Conservation (phyloP, 2,888 invertebrate genomes). For the Andricus quercusramuli region DNA sequence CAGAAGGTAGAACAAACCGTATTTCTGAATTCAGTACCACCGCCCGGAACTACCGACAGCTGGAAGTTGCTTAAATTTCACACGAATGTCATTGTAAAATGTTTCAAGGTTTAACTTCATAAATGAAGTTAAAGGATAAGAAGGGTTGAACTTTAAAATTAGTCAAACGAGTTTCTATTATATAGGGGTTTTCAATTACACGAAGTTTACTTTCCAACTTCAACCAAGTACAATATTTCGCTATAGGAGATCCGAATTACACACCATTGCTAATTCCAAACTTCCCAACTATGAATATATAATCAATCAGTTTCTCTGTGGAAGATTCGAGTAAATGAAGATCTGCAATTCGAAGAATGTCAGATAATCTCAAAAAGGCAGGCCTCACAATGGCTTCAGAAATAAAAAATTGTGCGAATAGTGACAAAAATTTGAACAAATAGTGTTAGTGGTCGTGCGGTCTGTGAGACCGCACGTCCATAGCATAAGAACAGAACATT, state of each 20-base stretch:
- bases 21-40: conserved; percentile 26
- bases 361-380: not conserved
- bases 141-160: conserved; percentile 20
- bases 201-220: conserved; percentile 13
- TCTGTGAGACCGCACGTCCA: no score
- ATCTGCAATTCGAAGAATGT: not conserved
- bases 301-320: not conserved
- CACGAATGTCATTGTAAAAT: conserved; percentile 29
- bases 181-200: not conserved
- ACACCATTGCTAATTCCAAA: not conserved
- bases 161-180: conserved; percentile 22
- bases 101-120: conserved; percentile 18
- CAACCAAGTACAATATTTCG: conserved; percentile 5
- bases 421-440: no score
- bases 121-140: conserved; percentile 4
- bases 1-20: conserved; percentile 13
- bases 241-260: not conserved
- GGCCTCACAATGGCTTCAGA: no score
- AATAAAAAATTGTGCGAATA: no score
- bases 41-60: conserved; percentile 19
- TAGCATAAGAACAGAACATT: no score
- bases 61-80: conserved; percentile 24
- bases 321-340: conserved; percentile 1
- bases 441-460: no score
- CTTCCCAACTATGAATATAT: conserved; percentile 18